These are phyloP conservation scores for Zelostemma sp. DNA, from an alignment of 1,140 invertebrate genomes.

Conservation along the genomic window DNA sequence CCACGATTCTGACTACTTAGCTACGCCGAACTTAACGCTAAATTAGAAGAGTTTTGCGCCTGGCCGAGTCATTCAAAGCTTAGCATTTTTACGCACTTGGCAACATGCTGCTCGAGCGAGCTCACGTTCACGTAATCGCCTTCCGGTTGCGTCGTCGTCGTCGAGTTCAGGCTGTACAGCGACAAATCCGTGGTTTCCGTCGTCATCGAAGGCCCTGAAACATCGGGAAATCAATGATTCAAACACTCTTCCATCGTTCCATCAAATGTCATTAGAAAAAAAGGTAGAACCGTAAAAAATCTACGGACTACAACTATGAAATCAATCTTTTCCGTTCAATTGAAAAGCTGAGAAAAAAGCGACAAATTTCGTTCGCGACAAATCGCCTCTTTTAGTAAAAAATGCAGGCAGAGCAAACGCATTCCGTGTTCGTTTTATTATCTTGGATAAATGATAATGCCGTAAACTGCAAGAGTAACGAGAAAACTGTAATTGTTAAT, in stretches of 20 bases:
- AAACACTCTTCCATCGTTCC: not conserved
- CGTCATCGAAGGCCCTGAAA: slow-evolving; percentile 69
- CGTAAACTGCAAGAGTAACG: no score
- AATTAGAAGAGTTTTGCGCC: not conserved
- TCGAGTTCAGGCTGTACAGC: slow-evolving; percentile 73
- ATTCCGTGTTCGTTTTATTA: no score
- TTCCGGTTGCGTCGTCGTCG: slow-evolving; percentile 67
- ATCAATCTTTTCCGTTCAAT: no score
- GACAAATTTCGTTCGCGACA: no score
- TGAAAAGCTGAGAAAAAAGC: no score
- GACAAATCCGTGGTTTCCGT: slow-evolving; percentile 74
- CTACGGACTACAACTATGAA: no score
- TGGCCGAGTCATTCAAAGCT: slow-evolving; percentile 32
- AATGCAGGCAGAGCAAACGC: no score
- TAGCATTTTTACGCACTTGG: slow-evolving; percentile 57
- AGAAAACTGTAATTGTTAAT: no score
- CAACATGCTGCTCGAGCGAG: slow-evolving; percentile 55
- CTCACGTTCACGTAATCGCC: slow-evolving; percentile 70
- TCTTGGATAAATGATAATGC: no score
- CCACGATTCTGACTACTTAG: slow-evolving; percentile 1
- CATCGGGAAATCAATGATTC: slow-evolving; percentile 11
- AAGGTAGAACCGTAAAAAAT: no score
- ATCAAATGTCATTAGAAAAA: no score
- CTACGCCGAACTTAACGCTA: not conserved
- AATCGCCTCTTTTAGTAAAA: no score